Evolutionary conservation across 2,113 vertebrate genomes (phyloP).

Genomic region (Scomber scombrus): DNA sequence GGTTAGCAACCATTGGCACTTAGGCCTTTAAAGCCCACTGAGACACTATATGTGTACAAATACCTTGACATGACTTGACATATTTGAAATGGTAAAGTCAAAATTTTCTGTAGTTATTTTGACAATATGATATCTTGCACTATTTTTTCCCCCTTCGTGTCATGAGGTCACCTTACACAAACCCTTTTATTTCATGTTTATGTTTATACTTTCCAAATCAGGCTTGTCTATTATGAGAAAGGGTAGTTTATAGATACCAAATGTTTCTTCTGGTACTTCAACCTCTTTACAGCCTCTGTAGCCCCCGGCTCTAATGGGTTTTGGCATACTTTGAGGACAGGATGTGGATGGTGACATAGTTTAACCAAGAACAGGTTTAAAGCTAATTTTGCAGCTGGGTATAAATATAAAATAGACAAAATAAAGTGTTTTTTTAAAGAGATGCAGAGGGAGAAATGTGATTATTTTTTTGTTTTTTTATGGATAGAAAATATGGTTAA

Average conservation of each 20-base stretch:
- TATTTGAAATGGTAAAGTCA: constrained; percentile 16
- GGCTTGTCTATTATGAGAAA: constrained; percentile 11
- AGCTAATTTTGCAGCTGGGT: not conserved
- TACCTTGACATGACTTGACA: not conserved
- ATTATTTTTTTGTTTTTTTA: too few relatives aligned
- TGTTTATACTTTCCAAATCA: constrained; percentile 26
- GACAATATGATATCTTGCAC: constrained; percentile 3
- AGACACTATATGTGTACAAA: not conserved
- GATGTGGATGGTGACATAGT: not conserved
- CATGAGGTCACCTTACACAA: constrained; percentile 5
- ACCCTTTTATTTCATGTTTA: constrained; percentile 16
- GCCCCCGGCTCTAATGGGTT: not conserved
- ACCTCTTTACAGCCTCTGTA: not conserved
- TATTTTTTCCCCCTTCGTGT: not conserved
- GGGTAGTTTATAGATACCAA: constrained; percentile 47
- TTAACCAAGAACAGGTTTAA: not conserved
- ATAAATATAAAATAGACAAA: not conserved
- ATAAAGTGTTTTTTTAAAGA: too few relatives aligned
- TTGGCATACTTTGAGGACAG: not conserved
- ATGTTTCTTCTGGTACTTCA: constrained; percentile 21
- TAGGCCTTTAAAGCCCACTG: not conserved
- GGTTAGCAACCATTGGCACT: constrained; percentile 1
- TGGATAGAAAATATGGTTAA: too few relatives aligned
- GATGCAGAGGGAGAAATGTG: too few relatives aligned
- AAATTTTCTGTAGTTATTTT: constrained; percentile 16